Conservation (phyloP, 2,888 invertebrate species). For the Rotaria macrura region DNA sequence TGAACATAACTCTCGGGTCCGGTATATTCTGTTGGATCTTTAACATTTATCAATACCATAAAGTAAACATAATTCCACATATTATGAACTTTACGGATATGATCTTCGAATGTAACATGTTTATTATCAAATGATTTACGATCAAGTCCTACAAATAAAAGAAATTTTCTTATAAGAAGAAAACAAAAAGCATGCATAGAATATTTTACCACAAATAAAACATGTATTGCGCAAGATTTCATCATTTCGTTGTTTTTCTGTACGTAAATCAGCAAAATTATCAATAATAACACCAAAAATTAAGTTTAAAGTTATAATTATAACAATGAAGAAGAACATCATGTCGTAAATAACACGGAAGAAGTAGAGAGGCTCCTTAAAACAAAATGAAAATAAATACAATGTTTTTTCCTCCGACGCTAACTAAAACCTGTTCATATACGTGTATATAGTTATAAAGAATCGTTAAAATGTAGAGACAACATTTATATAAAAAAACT, state of each 20-base stretch:
- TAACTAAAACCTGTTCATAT: too few relatives aligned
- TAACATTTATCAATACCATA: constrained; percentile 86
- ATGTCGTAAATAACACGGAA: constrained; percentile 92
- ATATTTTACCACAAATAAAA: constrained; percentile 76
- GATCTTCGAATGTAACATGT: constrained; percentile 78
- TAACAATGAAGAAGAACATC: constrained; percentile 97
- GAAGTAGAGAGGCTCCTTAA: constrained; percentile 77
- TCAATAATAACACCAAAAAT: constrained; percentile 99
- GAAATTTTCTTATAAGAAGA: background rate
- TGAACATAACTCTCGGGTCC: constrained; percentile 97
- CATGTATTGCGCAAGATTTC: constrained; percentile 90
- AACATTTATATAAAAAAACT: too few relatives aligned
- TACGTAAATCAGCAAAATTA: constrained; percentile 95
- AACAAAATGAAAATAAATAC: too few relatives aligned
- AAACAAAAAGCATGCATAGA: too few relatives aligned
- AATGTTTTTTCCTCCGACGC: too few relatives aligned
- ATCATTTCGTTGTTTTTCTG: constrained; percentile 97
- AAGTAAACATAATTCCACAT: constrained; percentile 99
- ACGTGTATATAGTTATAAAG: too few relatives aligned
- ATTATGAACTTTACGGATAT: constrained; percentile 90
- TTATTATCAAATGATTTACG: constrained; percentile 50
- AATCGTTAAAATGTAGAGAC: too few relatives aligned
- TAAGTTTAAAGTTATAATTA: constrained; percentile 95
- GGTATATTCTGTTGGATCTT: constrained; percentile 57
- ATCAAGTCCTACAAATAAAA: constrained; percentile 42